phyloP scores from a whole-genome alignment of 1,140 invertebrate genomes.

The Tetragonula clypearis region DNA sequence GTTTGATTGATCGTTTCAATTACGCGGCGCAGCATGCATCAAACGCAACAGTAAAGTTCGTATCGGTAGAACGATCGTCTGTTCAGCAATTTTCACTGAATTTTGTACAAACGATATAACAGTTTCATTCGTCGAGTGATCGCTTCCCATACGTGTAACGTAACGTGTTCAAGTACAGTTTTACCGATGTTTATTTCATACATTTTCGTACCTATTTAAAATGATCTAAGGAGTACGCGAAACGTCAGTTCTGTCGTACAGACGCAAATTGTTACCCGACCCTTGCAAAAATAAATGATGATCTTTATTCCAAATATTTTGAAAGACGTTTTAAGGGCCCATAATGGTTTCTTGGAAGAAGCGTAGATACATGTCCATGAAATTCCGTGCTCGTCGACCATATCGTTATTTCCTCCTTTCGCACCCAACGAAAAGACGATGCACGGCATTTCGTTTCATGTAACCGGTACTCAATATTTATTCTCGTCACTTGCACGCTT shows the following conservation, averaged over 20 bases:
- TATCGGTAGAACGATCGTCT: conserved; percentile 45
- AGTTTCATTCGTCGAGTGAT: not conserved
- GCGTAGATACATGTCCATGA: conserved; percentile 44
- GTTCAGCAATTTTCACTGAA: conserved; percentile 43
- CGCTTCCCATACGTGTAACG: not conserved
- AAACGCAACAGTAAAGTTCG: conserved; percentile 59
- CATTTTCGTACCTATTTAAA: not conserved
- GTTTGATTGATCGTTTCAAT: conserved; percentile 73
- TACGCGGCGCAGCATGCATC: conserved; percentile 65
- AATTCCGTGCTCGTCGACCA: conserved; percentile 61
- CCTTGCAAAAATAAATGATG: not conserved
- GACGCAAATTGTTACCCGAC: not conserved
- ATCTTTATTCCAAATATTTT: conserved; percentile 26
- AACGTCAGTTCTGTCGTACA: not conserved
- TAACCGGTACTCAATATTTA: conserved; percentile 64
- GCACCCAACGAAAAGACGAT: conserved; percentile 60
- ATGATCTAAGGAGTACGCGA: not conserved
- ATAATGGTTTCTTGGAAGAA: conserved; percentile 56
- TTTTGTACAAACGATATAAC: not conserved
- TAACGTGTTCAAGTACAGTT: no score
- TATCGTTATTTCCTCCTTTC: conserved; percentile 67
- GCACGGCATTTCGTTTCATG: conserved; percentile 63
- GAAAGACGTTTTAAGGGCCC: conserved; percentile 46
- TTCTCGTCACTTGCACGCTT: conserved; percentile 53
- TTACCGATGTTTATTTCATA: not conserved